phyloP scores from a whole-genome alignment of 2,888 invertebrate genomes.

The Pinctada fucata region DNA sequence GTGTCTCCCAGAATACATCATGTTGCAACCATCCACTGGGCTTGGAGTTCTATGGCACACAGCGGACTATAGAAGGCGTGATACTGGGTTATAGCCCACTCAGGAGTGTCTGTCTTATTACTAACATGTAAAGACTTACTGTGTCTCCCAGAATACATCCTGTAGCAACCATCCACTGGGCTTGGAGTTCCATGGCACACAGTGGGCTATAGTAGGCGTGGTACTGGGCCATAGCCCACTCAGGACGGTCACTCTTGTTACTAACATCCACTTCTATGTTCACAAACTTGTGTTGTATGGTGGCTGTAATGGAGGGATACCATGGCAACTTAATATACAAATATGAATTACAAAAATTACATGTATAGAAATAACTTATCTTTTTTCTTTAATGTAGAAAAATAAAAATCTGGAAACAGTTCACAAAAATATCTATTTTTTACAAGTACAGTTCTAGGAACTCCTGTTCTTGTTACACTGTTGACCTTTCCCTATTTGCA shows the following conservation, averaged over 20 bases:
- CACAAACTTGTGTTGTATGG: constrained; percentile 70
- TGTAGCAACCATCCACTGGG: constrained; percentile 98
- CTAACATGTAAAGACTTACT: constrained; percentile 49
- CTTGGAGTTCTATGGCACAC: constrained; percentile 94
- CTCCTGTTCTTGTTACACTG: too few relatives aligned
- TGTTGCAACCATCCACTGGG: constrained; percentile 98
- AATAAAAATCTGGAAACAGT: too few relatives aligned
- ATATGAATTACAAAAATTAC: too few relatives aligned
- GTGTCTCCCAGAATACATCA: constrained; percentile 94
- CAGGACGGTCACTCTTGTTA: constrained; percentile 82
- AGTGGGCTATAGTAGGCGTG: constrained; percentile 92
- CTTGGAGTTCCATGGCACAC: constrained; percentile 94
- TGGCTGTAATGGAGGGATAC: constrained; percentile 54
- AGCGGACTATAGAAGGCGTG: constrained; percentile 92
- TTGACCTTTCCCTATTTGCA: too few relatives aligned
- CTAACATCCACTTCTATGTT: constrained; percentile 74
- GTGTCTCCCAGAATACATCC: constrained; percentile 94
- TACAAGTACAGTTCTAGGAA: too few relatives aligned
- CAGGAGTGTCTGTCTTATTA: constrained; percentile 82
- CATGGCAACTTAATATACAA: too few relatives aligned
- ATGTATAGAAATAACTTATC: too few relatives aligned
- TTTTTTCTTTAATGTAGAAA: too few relatives aligned
- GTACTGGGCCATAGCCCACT: constrained; percentile 96
- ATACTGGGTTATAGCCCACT: constrained; percentile 96
- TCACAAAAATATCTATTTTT: too few relatives aligned